Conservation (phyloP, 2,113 vertebrate genomes). For the Myanophis thanlyinensis region DNA sequence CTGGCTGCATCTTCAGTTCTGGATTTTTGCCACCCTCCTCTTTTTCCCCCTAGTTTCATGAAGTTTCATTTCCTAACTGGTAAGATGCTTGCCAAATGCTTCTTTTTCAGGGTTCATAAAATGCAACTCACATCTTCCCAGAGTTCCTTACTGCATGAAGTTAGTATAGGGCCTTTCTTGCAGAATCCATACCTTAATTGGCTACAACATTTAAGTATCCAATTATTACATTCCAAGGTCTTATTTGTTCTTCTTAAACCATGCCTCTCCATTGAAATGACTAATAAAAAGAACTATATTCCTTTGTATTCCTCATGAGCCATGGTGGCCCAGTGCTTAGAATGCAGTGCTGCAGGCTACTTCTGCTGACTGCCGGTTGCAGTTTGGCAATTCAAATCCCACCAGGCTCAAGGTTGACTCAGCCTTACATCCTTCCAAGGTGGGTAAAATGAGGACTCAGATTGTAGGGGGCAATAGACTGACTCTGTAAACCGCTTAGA, state of each 20-base stretch:
- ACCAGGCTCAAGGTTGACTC: no score
- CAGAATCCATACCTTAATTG: not conserved
- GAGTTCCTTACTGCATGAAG: not conserved
- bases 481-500: no score
- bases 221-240: not conserved
- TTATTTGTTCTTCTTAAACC: not conserved
- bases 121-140: not conserved
- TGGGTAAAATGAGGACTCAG: no score
- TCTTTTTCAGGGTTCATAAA: not conserved
- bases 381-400: no score
- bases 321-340: no score
- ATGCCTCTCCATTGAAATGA: not conserved
- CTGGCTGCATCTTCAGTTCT: not conserved
- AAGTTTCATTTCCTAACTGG: not conserved
- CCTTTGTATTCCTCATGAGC: not conserved
- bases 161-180: not conserved
- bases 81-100: not conserved
- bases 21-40: not conserved
- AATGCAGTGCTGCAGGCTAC: no score
- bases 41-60: not conserved
- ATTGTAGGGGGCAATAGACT: no score
- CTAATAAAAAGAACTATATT: not conserved
- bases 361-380: no score
- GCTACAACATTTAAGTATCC: not conserved
- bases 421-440: no score